phyloP scores from a whole-genome alignment of 2,113 vertebrate genomes.

The Carettochelys insculpta region DNA sequence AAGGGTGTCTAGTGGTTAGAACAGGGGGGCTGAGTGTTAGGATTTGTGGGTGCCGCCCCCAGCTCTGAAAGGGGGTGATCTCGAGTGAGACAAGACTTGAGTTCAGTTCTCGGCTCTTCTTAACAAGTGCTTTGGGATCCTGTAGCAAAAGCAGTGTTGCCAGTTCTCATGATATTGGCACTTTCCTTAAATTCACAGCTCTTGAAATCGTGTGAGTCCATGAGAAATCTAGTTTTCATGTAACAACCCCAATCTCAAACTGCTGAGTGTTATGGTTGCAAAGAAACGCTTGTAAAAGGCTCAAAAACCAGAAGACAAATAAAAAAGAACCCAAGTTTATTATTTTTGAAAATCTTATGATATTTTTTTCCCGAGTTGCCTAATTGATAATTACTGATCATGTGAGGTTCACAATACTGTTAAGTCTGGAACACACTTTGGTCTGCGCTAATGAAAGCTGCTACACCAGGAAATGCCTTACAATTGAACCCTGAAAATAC shows the following conservation, averaged over 20 bases:
- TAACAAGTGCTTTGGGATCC: neutral
- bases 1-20: neutral
- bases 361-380: neutral
- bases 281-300: neutral
- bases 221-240: neutral
- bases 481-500: neutral
- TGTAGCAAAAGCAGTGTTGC: neutral
- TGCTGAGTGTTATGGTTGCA: neutral
- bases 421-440: neutral
- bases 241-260: neutral
- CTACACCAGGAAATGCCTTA: neutral
- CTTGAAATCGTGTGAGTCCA: neutral
- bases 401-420: too few species aligned
- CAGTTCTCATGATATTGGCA: neutral
- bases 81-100: neutral
- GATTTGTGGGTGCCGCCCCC: too few species aligned
- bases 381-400: too few species aligned
- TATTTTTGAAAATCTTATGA: rapidly evolving
- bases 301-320: neutral
- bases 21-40: too few species aligned
- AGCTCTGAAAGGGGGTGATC: too few species aligned
- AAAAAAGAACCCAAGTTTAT: neutral
- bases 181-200: neutral
- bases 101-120: neutral
- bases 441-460: neutral